phyloP scores from a whole-genome alignment of 2,113 vertebrate genomes.

The Strix aluco region DNA sequence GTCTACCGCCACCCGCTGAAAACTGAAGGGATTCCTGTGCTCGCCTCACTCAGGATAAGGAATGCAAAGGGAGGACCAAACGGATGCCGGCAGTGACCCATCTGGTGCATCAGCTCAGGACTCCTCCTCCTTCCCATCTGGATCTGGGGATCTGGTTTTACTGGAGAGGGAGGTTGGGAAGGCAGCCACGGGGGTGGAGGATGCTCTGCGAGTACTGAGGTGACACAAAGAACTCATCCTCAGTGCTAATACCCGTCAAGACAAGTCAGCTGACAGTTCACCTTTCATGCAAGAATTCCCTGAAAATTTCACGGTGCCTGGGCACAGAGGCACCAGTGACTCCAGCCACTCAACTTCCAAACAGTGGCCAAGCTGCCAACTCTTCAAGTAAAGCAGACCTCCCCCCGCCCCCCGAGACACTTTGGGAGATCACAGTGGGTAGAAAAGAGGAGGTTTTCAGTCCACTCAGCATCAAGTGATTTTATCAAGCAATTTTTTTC shows the following conservation, averaged over 20 bases:
- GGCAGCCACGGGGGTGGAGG: neutral
- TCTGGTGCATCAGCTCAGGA: neutral
- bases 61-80: neutral
- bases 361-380: neutral
- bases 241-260: neutral
- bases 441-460: neutral
- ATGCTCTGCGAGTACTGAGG: neutral
- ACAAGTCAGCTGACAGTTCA: neutral
- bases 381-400: neutral
- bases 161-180: neutral
- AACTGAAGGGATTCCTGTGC: neutral
- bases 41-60: neutral
- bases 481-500: fast-evolving
- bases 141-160: neutral
- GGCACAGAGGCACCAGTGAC: neutral
- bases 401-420: too few species aligned
- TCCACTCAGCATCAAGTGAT: neutral
- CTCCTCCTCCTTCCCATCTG: neutral
- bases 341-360: neutral
- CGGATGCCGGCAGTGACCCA: fast-evolving
- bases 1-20: neutral
- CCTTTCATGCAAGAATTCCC: neutral
- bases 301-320: neutral
- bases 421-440: neutral
- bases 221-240: neutral